These are phyloP conservation scores for Chrysocyon brachyurus DNA, from an alignment of 2,797 vertebrate genomes.

Conservation along the genomic window DNA sequence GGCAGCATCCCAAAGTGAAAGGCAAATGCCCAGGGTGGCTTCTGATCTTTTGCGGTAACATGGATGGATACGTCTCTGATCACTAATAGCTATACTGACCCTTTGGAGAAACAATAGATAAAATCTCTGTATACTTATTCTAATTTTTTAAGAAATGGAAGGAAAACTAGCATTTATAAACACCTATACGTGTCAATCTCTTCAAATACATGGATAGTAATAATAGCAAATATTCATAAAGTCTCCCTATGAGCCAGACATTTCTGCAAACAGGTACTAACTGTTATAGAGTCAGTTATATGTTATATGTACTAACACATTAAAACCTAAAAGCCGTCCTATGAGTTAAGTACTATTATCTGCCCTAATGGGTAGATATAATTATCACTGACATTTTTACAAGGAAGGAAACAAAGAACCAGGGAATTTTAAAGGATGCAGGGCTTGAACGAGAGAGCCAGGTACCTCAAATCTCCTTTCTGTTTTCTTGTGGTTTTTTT, in stretches of 20 bases:
- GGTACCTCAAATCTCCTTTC: background rate
- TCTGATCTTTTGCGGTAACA: slow-evolving; percentile 44
- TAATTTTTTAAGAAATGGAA: slow-evolving; percentile 34
- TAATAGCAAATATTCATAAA: background rate
- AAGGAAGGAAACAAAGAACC: background rate
- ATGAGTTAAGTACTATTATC: background rate
- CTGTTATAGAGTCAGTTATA: too few relatives aligned
- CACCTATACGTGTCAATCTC: background rate
- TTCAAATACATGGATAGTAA: slow-evolving; percentile 8
- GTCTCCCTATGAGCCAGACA: background rate
- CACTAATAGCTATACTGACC: background rate
- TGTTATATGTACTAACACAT: background rate
- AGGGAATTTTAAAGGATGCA: background rate
- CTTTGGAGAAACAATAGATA: background rate
- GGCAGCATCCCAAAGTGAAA: slow-evolving; percentile 77
- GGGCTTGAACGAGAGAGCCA: background rate
- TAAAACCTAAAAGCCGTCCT: background rate
- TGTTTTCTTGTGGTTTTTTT: background rate
- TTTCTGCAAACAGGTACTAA: background rate
- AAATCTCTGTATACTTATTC: background rate
- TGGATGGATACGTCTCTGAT: background rate
- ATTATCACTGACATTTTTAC: slow-evolving; percentile 18
- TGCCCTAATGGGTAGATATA: background rate
- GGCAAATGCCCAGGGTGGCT: slow-evolving; percentile 66
- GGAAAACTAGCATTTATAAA: background rate